Base-by-base conservation (phyloP, 2,888 invertebrate genomes). In the Selenia dentaria region DNA sequence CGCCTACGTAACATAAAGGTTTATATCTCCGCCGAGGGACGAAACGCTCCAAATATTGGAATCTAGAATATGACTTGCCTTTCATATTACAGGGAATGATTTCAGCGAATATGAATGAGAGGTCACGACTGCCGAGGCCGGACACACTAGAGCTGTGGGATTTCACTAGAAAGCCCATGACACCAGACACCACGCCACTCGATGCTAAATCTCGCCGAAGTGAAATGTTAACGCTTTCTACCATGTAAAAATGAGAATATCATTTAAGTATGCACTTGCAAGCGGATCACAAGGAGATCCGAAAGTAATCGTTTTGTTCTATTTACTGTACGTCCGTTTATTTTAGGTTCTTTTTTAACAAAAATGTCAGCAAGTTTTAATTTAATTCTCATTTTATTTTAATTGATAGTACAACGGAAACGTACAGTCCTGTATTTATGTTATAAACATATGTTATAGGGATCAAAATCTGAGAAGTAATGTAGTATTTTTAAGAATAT, bases 141-240 rank as follows among this genome's bases (percentile, higher is more conserved):
- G 37, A 34, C 27, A 47, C 49, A 41, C 51, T 46, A 44, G 37
- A 50, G 61, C 53, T 53, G 54, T 42, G 59, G 64, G 67, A 68
- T 72, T 73, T 75, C 71, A 64, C 71, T 82, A 82, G 81, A 85
- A 83, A 84, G 82, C 57, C 61, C 64, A 71, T 62, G 76, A 78
- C 68, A 82, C 67, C 64, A 68, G 74, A 81, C 70, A 77, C 77
- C 64, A 56, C 60, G 60, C 57, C 66, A 66, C 72, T 74, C 66
- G 60, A 73, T 59, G 61, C 66, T 74, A 76, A 82, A 76, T 80
- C 73, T 75, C 64, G 50, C 54, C 59, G 57, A 60, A 77, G 65
- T 72, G 72, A 74, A 79, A 80, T 77, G 69, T 70, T 70, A 76
- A 69, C 64, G 68, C 69, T 80, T 80, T 79, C 75, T 64, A 74